phyloP scores from a whole-genome alignment of 1,140 invertebrate genomes.

The Drosophila repletoides region DNA sequence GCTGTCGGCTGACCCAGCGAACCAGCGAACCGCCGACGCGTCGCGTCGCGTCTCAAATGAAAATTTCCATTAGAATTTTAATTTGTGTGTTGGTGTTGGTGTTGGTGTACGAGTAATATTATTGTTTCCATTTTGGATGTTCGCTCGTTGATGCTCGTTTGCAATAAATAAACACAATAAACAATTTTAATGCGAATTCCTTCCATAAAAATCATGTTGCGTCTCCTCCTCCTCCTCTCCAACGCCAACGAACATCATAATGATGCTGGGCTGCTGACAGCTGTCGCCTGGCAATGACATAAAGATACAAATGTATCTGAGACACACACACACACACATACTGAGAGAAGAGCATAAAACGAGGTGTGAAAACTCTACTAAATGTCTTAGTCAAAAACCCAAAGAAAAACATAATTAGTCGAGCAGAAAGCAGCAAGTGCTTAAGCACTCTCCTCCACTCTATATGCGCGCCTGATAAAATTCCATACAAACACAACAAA shows the following conservation, averaged over 20 bases:
- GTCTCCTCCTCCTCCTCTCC: constrained; percentile 1
- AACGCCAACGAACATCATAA: constrained; percentile 6
- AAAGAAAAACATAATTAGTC: constrained; percentile 18
- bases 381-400: constrained; percentile 57
- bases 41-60: constrained; percentile 18
- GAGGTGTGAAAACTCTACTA: constrained; percentile 72
- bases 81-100: constrained; percentile 16
- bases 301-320: constrained; percentile 43
- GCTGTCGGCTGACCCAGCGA: constrained; percentile 5
- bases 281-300: constrained; percentile 65
- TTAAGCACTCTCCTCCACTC: constrained; percentile 13
- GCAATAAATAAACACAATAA: constrained; percentile 80
- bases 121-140: constrained; percentile 64
- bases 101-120: constrained; percentile 30
- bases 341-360: no score
- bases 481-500: constrained; percentile 43
- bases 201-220: constrained; percentile 66
- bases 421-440: constrained; percentile 10
- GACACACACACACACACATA: background rate
- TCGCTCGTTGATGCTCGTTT: constrained; percentile 64
- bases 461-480: constrained; percentile 71
- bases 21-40: background rate
- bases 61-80: constrained; percentile 65
- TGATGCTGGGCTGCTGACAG: constrained; percentile 44
- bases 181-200: constrained; percentile 80